Evolutionary conservation across 1,140 invertebrate species (phyloP).

Genomic region (Bombyx mori): DNA sequence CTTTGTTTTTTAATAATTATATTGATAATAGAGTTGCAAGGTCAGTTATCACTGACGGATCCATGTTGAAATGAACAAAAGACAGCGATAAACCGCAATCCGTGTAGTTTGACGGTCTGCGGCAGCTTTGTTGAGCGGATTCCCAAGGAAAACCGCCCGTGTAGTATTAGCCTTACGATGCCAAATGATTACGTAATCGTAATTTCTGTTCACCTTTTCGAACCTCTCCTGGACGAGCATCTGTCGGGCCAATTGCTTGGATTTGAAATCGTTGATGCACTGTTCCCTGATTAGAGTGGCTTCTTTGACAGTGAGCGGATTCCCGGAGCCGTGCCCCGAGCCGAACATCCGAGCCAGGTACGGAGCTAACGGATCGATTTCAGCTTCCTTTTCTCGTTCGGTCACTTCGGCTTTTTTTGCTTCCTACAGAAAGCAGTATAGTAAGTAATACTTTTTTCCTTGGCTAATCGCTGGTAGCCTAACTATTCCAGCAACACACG

Average conservation of each 20-base stretch:
- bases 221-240: conserved; percentile 58
- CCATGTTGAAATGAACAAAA: too few species aligned
- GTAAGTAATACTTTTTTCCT: neutral
- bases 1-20: too few species aligned
- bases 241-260: conserved; percentile 52
- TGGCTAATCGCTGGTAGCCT: too few species aligned
- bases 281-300: conserved; percentile 49
- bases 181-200: too few species aligned
- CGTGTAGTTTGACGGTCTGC: too few species aligned
- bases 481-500: too few species aligned
- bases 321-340: conserved; percentile 31
- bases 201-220: conserved; percentile 40
- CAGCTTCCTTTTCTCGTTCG: conserved; percentile 61
- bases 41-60: too few species aligned
- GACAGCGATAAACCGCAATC: too few species aligned
- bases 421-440: conserved; percentile 27
- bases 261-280: conserved; percentile 64
- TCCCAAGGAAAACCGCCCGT: too few species aligned
- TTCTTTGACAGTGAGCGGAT: conserved; percentile 34
- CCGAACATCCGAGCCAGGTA: conserved; percentile 62
- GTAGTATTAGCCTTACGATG: too few species aligned
- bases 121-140: too few species aligned
- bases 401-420: conserved; percentile 51
- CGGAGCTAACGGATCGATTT: conserved; percentile 62
- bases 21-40: too few species aligned